Base-by-base conservation (phyloP, 1,140 invertebrate genomes). In the Bursaphelenchus mucronatus region DNA sequence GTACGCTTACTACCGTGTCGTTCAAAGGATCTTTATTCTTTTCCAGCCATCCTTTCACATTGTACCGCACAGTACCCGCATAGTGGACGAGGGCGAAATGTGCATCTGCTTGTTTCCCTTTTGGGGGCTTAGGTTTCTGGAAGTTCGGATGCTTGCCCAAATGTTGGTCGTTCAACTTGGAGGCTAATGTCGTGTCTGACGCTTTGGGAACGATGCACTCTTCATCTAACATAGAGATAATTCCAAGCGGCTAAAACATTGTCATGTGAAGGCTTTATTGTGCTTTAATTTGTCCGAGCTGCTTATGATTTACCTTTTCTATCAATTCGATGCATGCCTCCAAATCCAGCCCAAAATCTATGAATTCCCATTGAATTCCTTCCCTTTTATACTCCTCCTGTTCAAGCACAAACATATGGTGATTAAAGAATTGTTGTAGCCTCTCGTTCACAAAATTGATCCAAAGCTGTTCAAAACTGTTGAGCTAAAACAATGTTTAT, bases 141-240 rank as follows among this genome's bases (percentile, higher is more conserved):
- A 80, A 91, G 96, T 87, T 93, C 90, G 77, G 90, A 88, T 82
- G 92, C 85, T 98, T 98, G 83, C 94, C 94, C 86, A 97, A 88
- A 86, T 97, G 95, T 86, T 95, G 95, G 85, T 90, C 90, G 86
- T 90, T 95, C 87, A 98, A 86, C 85, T 97, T 98, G 81, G 95
- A 92, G 83, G 91, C 89, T 85, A 97, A 95, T 78, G 94, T 95
- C 85, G 89, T 90, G 83, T 98, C 95, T 71, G 92, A 92, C 81
- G 95, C 95, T 87, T 98, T 98, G 78, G 95, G 95, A 88, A 98
- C 97, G 91, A 98, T 97, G 91, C 92, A 97, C 86, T 98, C 94
- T 89, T 98, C 95, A 86, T 98, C 95, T 86, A 98, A 90, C 85
- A 98, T 98, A 84, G 95, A 97, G 82, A 97, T 87, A 87, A 98